Evolutionary conservation across 2,113 vertebrate genomes (phyloP), one percentile per base, ranked within the genome.

Genomic region (Erinaceus europaeus): DNA sequence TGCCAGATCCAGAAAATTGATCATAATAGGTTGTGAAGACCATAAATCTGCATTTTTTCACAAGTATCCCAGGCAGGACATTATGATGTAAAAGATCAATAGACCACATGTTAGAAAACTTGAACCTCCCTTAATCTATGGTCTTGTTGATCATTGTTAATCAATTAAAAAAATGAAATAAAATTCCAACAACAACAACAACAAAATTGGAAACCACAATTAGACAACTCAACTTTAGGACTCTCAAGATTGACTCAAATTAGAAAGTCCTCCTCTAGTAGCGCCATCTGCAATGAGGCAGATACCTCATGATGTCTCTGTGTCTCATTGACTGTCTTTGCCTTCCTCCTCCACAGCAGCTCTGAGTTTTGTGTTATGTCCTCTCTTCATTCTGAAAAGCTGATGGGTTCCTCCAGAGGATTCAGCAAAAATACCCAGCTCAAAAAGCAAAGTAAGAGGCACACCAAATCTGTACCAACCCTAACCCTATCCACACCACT

Each of bases 1-100:
- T 17, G 14, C 52, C 11, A 73, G 87, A 61, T 25, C 29, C 75
- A 84, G 76, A 92, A 23, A 77, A n/a, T 44, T 25, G 62, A 55
- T 61, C 36, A 23, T 3, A n/a, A 12, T 27, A 57, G 38, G 25
- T 64, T 23, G 11, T 42, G 6, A 14, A 27, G 9, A 10, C 18
- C 8, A 10, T 13, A 15, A 76, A 69, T 61, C 14, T 25, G 5
- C 34, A 68, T 73, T 82, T 72, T n/a, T 79, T 15, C 18, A 88
- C 18, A 55, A 75, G 65, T 6, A 76, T 11, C 21, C 29, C 13
- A 9, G 12, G 38, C 79, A n/a, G n/a, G n/a, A n/a, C 25, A 29
- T 25, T 20, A 27, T 27, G 27, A 57, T 57, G 55, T 21, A 57
- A 57, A 76, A 4, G 11, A 14, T 38, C 61, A 46, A 2, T 32